Evolutionary conservation across 2,113 vertebrate species (phyloP).

Genomic region (Triplophysa tibetana): DNA sequence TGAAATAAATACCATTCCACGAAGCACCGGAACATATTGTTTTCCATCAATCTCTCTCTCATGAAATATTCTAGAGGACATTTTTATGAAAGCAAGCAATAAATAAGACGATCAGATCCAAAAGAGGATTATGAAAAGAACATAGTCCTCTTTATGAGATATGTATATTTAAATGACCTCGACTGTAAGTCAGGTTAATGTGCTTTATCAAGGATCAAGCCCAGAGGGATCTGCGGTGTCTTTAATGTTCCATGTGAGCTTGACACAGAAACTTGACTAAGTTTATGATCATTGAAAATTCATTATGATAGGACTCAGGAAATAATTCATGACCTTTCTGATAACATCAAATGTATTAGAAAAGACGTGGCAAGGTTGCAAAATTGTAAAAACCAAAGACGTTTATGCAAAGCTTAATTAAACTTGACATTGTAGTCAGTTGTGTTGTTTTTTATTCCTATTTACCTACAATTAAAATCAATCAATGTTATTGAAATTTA

Average conservation of each 20-base stretch:
- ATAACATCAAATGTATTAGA: background rate
- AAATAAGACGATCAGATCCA: background rate
- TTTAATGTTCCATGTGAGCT: slow-evolving; percentile 9
- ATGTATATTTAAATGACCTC: slow-evolving; percentile 14
- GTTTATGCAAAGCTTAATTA: background rate
- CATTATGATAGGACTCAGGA: background rate
- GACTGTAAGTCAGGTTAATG: slow-evolving; percentile 9
- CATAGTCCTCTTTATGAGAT: background rate
- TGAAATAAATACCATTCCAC: slow-evolving; percentile 28
- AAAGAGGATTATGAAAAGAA: background rate
- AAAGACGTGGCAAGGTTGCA: background rate
- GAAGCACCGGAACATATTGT: slow-evolving; percentile 5
- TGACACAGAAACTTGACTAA: background rate
- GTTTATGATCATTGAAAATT: background rate
- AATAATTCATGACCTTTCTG: background rate
- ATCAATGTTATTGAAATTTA: slow-evolving; percentile 49
- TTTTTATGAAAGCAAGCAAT: background rate
- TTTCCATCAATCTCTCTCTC: background rate
- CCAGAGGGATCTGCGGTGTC: background rate
- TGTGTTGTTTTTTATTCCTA: background rate
- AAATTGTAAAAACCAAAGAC: background rate
- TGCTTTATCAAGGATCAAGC: slow-evolving; percentile 4
- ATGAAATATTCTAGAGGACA: slow-evolving; percentile 16
- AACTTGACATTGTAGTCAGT: background rate
- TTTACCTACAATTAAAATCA: no score